Base-by-base conservation (phyloP, 2,797 vertebrate species). In the Phataginus tetradactyla region DNA sequence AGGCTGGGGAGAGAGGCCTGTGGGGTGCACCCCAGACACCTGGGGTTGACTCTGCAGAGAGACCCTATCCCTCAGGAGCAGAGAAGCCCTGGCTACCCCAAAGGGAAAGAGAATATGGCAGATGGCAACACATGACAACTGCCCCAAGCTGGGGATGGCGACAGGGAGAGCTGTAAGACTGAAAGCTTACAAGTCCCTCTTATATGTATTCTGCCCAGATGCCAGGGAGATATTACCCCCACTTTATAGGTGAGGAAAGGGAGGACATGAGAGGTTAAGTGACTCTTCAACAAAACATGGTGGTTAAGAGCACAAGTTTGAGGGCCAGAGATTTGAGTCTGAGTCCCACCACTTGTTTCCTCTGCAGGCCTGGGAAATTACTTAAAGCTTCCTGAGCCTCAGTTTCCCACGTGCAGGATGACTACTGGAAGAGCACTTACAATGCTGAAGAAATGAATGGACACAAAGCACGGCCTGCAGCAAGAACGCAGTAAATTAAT, bases 181-280 rank as follows among this genome's bases (percentile, higher is more conserved):
- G 45, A 69, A 61, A 71, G 45, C 4, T 21, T 7, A 57, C 5
- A 3, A 17, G 8, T 20, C 32, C n/a, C 6, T 51, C 17, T 42
- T 34, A 74, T 4, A 29, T 42, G 45, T 2, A 20, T 53, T 27
- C n/a, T 7, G 68, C 29, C 68, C 32, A 0, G 0, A 1, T 4
- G 32, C 49, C 69, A 71, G 69, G 66, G 81, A 80, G 37, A 34
- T 17, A 45, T 32, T 21, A 53, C 55, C 57, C 39, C 15, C 64
- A 91, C 51, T 51, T 79, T 15, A 61, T 15, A 61, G 75, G 61
- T 4, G 12, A 63, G 69, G 85, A 91, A 66, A 21, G 4, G 14
- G 59, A 90, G 86, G 64, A 66, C 23, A 17, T 29, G 77, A 34
- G 83, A 57, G 71, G 85, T 77, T 51, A 57, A 23, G 83, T 12